These are phyloP conservation scores for Branchipolynoe longqiensis DNA, from an alignment of 2,888 invertebrate species.

Conservation along the genomic window DNA sequence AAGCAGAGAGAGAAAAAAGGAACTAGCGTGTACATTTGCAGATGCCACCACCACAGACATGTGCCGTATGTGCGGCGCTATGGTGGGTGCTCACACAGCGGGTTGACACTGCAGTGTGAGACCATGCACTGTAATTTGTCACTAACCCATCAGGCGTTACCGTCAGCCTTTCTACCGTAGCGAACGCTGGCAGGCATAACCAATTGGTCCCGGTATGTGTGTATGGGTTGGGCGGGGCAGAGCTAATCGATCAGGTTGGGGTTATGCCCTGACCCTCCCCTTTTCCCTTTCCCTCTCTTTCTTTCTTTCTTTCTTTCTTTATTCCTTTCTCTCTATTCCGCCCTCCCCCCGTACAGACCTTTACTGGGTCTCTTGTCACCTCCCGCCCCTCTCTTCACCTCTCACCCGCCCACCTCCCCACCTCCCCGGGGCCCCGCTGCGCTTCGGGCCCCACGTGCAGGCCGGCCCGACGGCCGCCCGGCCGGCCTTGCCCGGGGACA, in stretches of 20 bases:
- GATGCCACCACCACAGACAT: too few relatives aligned
- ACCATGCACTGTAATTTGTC: slow-evolving; percentile 12
- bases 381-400: not conserved
- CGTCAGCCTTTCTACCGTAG: not conserved
- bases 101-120: slow-evolving; percentile 6
- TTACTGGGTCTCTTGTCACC: not conserved
- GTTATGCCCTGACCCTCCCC: not conserved
- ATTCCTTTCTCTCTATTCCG: slow-evolving; percentile 4
- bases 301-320: not conserved
- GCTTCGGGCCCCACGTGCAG: too few relatives aligned
- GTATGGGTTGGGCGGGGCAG: slow-evolving; percentile 13
- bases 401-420: not conserved
- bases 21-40: too few relatives aligned
- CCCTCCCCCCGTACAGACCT: too few relatives aligned
- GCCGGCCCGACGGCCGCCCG: too few relatives aligned
- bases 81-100: not conserved
- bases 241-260: slow-evolving; percentile 10
- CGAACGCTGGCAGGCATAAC: slow-evolving; percentile 30
- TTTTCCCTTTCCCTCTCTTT: not conserved
- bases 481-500: too few relatives aligned
- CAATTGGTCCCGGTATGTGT: slow-evolving; percentile 17
- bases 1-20: too few relatives aligned
- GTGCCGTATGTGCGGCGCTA: too few relatives aligned
- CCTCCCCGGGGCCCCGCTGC: too few relatives aligned
- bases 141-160: not conserved